These are phyloP conservation scores for Pterophyllum scalare DNA, from an alignment of 2,113 vertebrate genomes.

Conservation along the genomic window DNA sequence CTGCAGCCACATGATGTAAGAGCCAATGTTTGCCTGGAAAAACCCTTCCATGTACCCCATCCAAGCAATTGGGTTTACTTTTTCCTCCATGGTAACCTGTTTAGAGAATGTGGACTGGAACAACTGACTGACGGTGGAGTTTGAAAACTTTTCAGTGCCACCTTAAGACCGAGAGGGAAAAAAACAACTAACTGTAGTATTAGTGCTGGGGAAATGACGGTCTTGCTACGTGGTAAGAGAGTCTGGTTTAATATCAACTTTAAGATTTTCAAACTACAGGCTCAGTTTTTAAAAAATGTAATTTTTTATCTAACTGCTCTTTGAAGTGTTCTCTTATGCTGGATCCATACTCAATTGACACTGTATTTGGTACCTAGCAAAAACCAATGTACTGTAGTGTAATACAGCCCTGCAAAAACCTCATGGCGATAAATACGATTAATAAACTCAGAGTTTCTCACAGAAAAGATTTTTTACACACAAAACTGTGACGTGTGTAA, in stretches of 20 bases:
- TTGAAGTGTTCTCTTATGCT: neutral
- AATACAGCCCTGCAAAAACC: too few species aligned
- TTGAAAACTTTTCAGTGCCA: neutral
- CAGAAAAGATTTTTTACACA: too few species aligned
- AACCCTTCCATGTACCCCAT: conserved; percentile 11
- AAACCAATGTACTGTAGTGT: too few species aligned
- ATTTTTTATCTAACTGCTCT: neutral
- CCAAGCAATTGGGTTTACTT: neutral
- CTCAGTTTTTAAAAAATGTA: too few species aligned
- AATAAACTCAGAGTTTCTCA: too few species aligned
- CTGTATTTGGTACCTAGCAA: neutral
- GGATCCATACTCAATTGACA: neutral
- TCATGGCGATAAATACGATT: too few species aligned
- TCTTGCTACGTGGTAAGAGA: too few species aligned
- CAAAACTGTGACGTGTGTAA: too few species aligned
- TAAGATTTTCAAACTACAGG: too few species aligned
- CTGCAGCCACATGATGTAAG: conserved; percentile 59
- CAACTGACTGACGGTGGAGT: conserved; percentile 17
- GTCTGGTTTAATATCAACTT: too few species aligned
- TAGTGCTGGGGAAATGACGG: neutral
- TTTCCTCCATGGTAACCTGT: neutral
- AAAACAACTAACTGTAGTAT: neutral
- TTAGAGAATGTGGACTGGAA: conserved; percentile 17
- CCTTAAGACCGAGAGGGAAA: neutral
- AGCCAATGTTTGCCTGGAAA: conserved; percentile 24